Conservation (phyloP, 35 echinoderm and acorn worm genomes). For the Apostichopus californicus region DNA sequence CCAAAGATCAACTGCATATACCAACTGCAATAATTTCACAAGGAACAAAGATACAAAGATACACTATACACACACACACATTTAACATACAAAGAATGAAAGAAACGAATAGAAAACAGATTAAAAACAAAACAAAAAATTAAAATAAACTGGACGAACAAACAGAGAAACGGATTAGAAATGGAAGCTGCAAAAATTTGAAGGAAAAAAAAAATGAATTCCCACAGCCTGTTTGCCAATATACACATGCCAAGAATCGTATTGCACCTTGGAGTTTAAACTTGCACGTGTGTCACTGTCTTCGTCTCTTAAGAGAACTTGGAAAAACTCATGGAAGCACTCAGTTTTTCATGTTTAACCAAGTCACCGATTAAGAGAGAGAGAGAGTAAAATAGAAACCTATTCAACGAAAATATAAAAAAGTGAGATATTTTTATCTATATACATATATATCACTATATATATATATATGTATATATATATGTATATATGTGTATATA, state of each 20-base stretch:
- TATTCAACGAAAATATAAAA: neutral
- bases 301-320: neutral
- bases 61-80: too few species aligned
- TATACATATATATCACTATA: neutral
- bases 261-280: slow-evolving; percentile 28
- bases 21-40: neutral
- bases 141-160: neutral
- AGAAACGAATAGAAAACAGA: neutral
- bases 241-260: slow-evolving; percentile 31
- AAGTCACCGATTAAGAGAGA: neutral
- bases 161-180: neutral
- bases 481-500: neutral
- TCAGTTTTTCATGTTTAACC: slow-evolving; percentile 28
- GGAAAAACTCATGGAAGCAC: slow-evolving; percentile 37
- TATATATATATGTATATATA: neutral
- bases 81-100: neutral
- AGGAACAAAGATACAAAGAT: neutral
- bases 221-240: slow-evolving; percentile 35
- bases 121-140: neutral
- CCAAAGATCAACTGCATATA: neutral
- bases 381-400: neutral
- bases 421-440: neutral
- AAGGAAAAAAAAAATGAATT: neutral
- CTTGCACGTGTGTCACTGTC: slow-evolving; percentile 9
- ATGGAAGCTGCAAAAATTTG: slow-evolving; percentile 5